phyloP scores from a whole-genome alignment of 2,113 vertebrate genomes.

The Gasterosteus aculeatus region DNA sequence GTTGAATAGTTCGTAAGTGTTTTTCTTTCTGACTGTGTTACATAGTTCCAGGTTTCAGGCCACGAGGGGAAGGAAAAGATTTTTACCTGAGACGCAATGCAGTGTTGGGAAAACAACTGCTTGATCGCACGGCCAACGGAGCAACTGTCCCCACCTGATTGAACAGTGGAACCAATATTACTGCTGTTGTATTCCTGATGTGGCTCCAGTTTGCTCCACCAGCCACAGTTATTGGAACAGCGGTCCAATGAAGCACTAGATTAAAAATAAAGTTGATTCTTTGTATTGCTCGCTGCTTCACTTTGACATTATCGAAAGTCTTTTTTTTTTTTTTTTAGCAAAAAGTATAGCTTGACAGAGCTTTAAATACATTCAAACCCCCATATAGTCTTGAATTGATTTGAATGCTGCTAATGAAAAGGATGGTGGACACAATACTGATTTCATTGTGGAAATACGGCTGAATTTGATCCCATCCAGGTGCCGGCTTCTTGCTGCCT shows the following conservation, averaged over 20 bases:
- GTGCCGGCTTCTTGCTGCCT: neutral
- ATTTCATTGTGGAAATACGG: neutral
- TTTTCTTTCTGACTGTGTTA: neutral
- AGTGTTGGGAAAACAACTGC: neutral
- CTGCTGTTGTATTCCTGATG: neutral
- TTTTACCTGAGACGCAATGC: neutral
- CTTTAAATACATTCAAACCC: neutral
- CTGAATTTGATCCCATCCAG: constrained; percentile 10
- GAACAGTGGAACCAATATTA: neutral
- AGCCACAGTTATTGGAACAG: neutral
- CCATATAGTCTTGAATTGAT: neutral
- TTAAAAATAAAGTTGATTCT: constrained; percentile 12
- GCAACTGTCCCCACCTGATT: neutral
- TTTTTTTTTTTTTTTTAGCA: neutral
- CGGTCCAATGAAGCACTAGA: constrained; percentile 2
- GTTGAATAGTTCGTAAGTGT: neutral
- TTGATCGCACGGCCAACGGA: constrained; percentile 13
- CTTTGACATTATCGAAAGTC: neutral
- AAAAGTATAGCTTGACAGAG: neutral
- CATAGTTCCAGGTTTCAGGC: neutral
- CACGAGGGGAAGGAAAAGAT: neutral
- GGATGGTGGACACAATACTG: neutral
- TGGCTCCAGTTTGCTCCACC: neutral
- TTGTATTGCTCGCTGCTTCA: neutral
- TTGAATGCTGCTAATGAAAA: neutral